Base-by-base conservation (phyloP, 2,797 vertebrate species). In the Micromesistius poutassou region DNA sequence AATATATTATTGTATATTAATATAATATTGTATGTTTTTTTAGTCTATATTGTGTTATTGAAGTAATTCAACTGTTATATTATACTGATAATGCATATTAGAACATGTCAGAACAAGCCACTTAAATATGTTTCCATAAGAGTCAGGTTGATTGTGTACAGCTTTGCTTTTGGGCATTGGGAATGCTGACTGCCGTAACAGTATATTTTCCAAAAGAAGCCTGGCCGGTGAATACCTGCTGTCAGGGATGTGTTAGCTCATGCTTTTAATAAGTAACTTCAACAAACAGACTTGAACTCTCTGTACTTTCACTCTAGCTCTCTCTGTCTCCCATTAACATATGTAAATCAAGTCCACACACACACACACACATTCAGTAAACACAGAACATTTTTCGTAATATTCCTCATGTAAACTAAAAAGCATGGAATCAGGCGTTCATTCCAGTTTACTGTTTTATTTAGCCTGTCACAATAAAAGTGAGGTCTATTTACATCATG, bases 181-280 rank as follows among this genome's bases (percentile, higher is more conserved):
- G 62, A 25, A 66, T 66, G 62, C 22, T 25, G 62, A 28, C 62
- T 66, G 62, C 25, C 8, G 25, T 28, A 25, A 10, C n/a, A 10
- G 62, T 66, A 5, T 0, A 10, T 28, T 25, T 71, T 50, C 73
- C 76, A 42, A 30, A 42, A 28, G 1, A 4, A 14, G 30, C 66
- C 42, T 28, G 31, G 72, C 10, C 85, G 84, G 89, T 87, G 84
- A 80, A 82, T 76, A 40, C 6, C 75, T 86, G 74, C 79, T 78
- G 78, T 76, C 80, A 81, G 68, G 30, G 76, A 80, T 74, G 73
- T 86, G 88, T 90, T 91, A 87, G 82, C 66, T 76, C 71, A 72
- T 75, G 9, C 72, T 71, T 74, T 83, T 90, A 94, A 92, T 92
- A 72, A 92, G 83, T 91, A 92, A 93, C 91, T 80, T 16, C 25